Evolutionary conservation across 2,888 invertebrate species (phyloP), one percentile per base, ranked within the genome.

Genomic region (Stramonita haemastoma): DNA sequence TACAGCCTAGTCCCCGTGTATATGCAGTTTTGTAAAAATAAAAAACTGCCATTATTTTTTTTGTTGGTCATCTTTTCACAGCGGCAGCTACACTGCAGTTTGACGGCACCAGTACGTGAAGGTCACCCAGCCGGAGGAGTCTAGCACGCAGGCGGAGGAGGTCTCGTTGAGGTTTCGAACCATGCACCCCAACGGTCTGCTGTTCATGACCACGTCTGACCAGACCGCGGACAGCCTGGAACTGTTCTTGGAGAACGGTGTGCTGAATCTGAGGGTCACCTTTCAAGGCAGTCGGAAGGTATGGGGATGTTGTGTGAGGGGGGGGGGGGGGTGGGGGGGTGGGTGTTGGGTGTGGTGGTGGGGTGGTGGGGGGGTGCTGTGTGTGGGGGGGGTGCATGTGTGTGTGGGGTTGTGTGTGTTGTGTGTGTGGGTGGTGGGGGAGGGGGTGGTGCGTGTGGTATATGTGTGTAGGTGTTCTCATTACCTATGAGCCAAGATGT

Each of bases 41-140:
- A n/a, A n/a, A n/a, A n/a, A n/a, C n/a, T n/a, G n/a, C n/a, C n/a
- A n/a, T n/a, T n/a, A n/a, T n/a, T n/a, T n/a, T n/a, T n/a, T n/a
- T n/a, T n/a, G n/a, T n/a, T n/a, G n/a, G n/a, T 60, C 19, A 11
- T 11, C n/a, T 73, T 73, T 73, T 36, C 96, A 90, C 97, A 98
- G 99, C 98, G 95, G 98, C 98, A 0, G 97, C 98, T 15, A 98
- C 98, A 1, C 96, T 99, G 91, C 97, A 97, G 94, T 97, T 99
- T 94, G 98, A 99, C 95, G 98, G 98, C 73, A 97, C 98, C 98
- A 99, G 95, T 98, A 98, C 95, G 97, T 99, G 96, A 97, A 97
- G 73, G 97, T 98, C 11, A 96, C 97, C 86, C 96, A 96, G 92
- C 94, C 98, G 90, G 97, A 97, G n/a, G 97, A 97, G 91, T 97